phyloP scores from a whole-genome alignment of 1,140 invertebrate species.

The Anagrus nilaparvatae region DNA sequence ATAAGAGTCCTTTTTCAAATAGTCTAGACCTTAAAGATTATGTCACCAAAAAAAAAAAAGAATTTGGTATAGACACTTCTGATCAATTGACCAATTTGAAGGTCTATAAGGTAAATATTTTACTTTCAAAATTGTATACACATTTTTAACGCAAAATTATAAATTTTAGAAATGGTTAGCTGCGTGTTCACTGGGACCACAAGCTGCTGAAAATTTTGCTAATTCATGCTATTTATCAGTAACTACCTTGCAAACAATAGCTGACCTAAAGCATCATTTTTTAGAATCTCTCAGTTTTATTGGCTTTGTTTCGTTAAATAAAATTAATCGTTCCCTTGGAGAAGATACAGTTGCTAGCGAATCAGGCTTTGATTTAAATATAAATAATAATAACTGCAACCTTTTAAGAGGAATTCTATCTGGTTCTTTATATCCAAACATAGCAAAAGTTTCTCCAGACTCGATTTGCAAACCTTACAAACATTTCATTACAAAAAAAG shows the following conservation, averaged over 20 bases:
- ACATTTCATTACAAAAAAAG: too few relatives aligned
- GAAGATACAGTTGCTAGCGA: constrained; percentile 56
- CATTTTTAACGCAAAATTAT: constrained; percentile 6
- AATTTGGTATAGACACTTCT: constrained; percentile 61
- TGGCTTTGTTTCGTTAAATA: constrained; percentile 60
- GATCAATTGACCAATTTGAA: constrained; percentile 71
- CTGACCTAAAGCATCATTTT: constrained; percentile 72
- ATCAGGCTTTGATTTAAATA: constrained; percentile 66
- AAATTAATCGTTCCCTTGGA: constrained; percentile 43
- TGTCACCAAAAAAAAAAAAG: constrained; percentile 58
- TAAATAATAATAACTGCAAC: constrained; percentile 62
- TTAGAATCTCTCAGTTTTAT: constrained; percentile 64
- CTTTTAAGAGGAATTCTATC: constrained; percentile 67
- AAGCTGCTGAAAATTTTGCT: constrained; percentile 55
- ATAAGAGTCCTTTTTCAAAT: constrained; percentile 71
- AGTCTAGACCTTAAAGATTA: constrained; percentile 64
- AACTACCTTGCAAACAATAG: constrained; percentile 60
- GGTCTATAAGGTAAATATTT: constrained; percentile 54
- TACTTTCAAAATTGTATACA: neutral
- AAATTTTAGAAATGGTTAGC: constrained; percentile 60
- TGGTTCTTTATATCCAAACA: constrained; percentile 77
- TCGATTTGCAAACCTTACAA: too few relatives aligned
- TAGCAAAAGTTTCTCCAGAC: constrained; percentile 71
- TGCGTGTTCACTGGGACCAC: constrained; percentile 44
- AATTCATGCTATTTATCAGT: constrained; percentile 64